Evolutionary conservation across 2,888 invertebrate species (phyloP).

Genomic region (Platyscelio sp.): DNA sequence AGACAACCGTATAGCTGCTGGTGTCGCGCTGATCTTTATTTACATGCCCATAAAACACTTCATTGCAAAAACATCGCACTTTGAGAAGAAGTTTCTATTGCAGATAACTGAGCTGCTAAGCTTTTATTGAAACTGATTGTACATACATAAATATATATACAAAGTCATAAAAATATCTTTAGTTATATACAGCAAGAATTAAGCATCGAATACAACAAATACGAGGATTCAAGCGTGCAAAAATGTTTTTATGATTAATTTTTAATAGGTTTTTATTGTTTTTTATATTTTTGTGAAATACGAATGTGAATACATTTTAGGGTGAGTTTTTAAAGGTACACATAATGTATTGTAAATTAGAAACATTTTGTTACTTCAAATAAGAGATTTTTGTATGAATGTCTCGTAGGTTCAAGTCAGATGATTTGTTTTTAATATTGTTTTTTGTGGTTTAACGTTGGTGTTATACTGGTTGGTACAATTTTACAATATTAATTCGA

Average conservation of each 20-base stretch:
- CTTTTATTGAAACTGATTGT: slow-evolving; percentile 42
- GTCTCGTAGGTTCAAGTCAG: slow-evolving; percentile 55
- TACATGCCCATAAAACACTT: slow-evolving; percentile 29
- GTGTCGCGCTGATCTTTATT: slow-evolving; percentile 22
- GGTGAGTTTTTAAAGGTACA: too few relatives aligned
- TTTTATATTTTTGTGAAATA: too few relatives aligned
- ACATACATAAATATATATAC: slow-evolving; percentile 40
- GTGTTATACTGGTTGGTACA: too few relatives aligned
- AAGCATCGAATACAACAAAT: slow-evolving; percentile 64
- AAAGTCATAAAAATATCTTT: not conserved
- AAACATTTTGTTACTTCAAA: slow-evolving; percentile 9
- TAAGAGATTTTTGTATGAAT: not conserved
- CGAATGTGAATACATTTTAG: too few relatives aligned
- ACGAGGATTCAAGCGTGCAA: slow-evolving; percentile 77
- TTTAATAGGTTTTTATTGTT: too few relatives aligned
- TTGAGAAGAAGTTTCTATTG: slow-evolving; percentile 17
- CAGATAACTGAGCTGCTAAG: slow-evolving; percentile 54
- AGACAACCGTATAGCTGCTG: not conserved
- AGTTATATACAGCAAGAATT: slow-evolving; percentile 76
- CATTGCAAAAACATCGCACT: slow-evolving; percentile 40
- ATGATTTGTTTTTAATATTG: slow-evolving; percentile 22
- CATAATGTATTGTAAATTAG: slow-evolving; percentile 1
- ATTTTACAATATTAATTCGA: too few relatives aligned
- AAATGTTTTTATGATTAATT: not conserved
- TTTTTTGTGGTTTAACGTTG: too few relatives aligned